Evolutionary conservation across 2,888 invertebrate genomes (phyloP).

Genomic region (Globia sparganii): DNA sequence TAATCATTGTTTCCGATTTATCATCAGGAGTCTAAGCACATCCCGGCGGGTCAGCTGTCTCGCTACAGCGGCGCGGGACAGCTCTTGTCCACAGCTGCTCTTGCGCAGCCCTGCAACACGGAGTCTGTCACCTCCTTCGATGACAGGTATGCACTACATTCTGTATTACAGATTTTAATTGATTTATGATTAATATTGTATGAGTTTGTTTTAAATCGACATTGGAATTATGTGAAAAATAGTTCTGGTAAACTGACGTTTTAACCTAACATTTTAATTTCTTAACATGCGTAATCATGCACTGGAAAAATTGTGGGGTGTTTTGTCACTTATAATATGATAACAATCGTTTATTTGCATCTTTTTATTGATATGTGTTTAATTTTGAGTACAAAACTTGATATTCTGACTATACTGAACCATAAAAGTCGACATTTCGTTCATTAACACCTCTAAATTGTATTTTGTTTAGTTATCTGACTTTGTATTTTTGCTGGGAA

Average conservation of each 20-base stretch:
- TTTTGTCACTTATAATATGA: not conserved
- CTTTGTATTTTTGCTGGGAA: not conserved
- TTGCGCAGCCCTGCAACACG: slow-evolving; percentile 41
- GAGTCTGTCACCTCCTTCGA: slow-evolving; percentile 56
- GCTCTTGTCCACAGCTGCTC: slow-evolving; percentile 63
- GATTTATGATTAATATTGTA: not conserved
- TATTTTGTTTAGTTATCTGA: not conserved
- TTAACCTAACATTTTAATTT: not conserved
- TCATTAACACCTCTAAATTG: not conserved
- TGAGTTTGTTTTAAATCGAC: not conserved
- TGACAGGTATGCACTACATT: slow-evolving; percentile 47
- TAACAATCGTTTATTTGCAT: not conserved
- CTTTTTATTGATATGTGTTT: not conserved
- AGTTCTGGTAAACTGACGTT: not conserved
- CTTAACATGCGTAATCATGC: not conserved
- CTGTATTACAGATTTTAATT: not conserved
- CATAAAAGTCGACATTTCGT: not conserved
- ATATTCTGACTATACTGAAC: not conserved
- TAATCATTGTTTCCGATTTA: not conserved
- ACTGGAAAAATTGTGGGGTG: not conserved
- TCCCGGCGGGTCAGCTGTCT: slow-evolving; percentile 64
- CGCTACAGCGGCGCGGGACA: slow-evolving; percentile 75
- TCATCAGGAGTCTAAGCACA: slow-evolving; percentile 36
- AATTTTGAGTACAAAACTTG: not conserved
- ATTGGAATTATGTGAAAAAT: not conserved